Percentiles rank a stretch among this genome's conserved stretches.
These are phyloP conservation scores for Ibidorhyncha struthersii DNA, from an alignment of 2,113 vertebrate species.

Conservation along the genomic window DNA sequence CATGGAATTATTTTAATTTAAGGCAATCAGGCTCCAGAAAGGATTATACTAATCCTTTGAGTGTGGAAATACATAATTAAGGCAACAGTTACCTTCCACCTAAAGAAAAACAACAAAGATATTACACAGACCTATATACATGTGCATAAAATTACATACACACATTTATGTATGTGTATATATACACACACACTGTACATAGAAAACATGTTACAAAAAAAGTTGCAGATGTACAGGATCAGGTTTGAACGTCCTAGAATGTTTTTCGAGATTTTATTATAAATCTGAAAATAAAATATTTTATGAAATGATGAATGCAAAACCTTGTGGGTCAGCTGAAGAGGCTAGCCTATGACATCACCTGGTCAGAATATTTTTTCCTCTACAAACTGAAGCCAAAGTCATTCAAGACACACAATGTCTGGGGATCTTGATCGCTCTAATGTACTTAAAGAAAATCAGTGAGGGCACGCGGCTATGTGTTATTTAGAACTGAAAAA, in stretches of 20 bases:
- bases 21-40: neutral
- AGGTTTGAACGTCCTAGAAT: neutral
- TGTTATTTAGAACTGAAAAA: neutral
- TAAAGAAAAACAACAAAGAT: neutral
- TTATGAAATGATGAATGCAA: neutral
- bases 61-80: neutral
- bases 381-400: neutral
- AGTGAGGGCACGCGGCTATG: neutral
- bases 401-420: neutral
- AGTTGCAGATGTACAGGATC: neutral
- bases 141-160: neutral
- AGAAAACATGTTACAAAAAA: neutral
- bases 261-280: neutral
- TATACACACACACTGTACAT: accelerated
- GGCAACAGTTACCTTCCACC: neutral
- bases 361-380: neutral
- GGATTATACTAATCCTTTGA: neutral
- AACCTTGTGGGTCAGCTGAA: neutral
- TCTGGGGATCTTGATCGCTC: neutral
- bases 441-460: neutral
- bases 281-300: neutral
- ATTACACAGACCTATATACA: neutral
- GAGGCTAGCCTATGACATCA: neutral
- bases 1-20: neutral
- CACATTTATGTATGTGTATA: too few relatives aligned